Conservation (phyloP, 2,888 invertebrate species). For the Calliphora vomitoria region DNA sequence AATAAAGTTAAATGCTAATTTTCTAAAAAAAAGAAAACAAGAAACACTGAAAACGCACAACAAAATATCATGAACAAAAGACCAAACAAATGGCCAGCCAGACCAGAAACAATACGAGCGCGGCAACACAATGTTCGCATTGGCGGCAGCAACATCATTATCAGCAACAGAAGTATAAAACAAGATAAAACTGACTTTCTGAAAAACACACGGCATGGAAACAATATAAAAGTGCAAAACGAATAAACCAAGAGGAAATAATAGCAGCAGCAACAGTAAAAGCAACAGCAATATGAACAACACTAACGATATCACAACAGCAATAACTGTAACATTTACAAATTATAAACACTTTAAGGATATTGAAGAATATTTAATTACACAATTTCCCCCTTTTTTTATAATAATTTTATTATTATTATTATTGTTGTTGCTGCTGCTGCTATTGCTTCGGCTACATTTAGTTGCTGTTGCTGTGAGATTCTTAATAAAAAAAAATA, state of each 20-base stretch:
- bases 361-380: conserved; percentile 72
- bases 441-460: background rate
- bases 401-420: conserved; percentile 35
- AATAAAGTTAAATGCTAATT: conserved; percentile 54
- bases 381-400: conserved; percentile 34
- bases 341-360: conserved; percentile 71
- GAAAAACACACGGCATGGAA: background rate
- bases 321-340: conserved; percentile 52
- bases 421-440: background rate
- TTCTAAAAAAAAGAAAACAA: background rate
- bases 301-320: conserved; percentile 13
- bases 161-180: background rate
- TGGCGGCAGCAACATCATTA: background rate
- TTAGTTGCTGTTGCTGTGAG: background rate
- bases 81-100: background rate
- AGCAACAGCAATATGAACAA: background rate
- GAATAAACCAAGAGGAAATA: background rate
- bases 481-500: background rate
- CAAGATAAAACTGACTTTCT: no score
- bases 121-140: conserved; percentile 17
- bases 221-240: conserved; percentile 1
- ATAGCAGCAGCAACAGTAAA: background rate
- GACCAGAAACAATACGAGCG: background rate
- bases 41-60: background rate
- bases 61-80: background rate